These are phyloP conservation scores for Adrianichthys oophorus DNA, from an alignment of 2,797 vertebrate genomes.

Conservation along the genomic window DNA sequence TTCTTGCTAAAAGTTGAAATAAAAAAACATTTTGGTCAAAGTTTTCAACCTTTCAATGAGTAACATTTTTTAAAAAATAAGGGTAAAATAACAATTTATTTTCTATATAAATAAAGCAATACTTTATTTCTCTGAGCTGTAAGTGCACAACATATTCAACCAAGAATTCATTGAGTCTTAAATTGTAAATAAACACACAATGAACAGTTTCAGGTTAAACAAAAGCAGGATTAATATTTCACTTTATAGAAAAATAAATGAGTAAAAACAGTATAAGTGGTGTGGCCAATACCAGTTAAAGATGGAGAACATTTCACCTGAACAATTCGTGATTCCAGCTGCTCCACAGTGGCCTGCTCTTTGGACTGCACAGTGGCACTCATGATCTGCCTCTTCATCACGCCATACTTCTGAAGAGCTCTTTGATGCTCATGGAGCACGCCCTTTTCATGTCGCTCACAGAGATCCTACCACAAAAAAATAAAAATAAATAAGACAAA, in stretches of 20 bases:
- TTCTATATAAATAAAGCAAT: no score
- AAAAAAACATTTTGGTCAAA: neutral
- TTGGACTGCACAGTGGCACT: constrained; percentile 87
- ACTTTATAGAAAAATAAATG: neutral
- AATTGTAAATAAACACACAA: no score
- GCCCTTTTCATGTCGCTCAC: constrained; percentile 96
- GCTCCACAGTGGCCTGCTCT: constrained; percentile 89
- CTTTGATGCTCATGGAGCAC: constrained; percentile 94
- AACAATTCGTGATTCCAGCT: constrained; percentile 93
- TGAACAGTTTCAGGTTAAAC: no score
- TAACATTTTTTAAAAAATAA: neutral
- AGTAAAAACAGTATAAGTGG: neutral
- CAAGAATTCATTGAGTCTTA: no score
- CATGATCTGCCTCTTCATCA: constrained; percentile 97
- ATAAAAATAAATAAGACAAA: neutral
- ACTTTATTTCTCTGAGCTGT: neutral
- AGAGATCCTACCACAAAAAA: constrained; percentile 83
- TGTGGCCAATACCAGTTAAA: no score
- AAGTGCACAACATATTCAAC: neutral
- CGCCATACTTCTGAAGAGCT: constrained; percentile 90
- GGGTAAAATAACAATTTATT: neutral
- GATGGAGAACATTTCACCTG: constrained; percentile 78
- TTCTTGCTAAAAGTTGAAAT: neutral
- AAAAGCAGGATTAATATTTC: neutral
- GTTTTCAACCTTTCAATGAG: neutral